Evolutionary conservation across 1,140 invertebrate genomes (phyloP).

Genomic region (Drosophila paulistorum): DNA sequence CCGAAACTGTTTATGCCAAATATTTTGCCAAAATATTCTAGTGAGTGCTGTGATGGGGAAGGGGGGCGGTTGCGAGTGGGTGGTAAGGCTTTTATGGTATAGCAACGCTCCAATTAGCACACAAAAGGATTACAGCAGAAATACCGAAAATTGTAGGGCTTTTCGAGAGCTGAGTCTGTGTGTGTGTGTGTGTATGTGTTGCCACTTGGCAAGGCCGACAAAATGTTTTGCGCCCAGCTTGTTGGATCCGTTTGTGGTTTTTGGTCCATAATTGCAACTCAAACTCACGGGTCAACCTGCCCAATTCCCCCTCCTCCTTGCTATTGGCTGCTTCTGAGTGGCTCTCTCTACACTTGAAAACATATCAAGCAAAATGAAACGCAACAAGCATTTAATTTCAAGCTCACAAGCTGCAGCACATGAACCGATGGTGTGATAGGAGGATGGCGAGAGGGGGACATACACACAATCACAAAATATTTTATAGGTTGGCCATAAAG

Average conservation of each 20-base stretch:
- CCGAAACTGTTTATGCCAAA: conserved; percentile 43
- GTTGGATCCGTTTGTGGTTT: conserved; percentile 48
- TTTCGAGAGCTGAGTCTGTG: conserved; percentile 8
- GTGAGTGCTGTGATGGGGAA: neutral
- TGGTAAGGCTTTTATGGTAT: conserved; percentile 54
- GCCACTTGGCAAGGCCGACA: conserved; percentile 40
- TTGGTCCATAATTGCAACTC: conserved; percentile 58
- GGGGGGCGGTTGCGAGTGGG: neutral
- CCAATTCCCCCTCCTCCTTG: too few species aligned
- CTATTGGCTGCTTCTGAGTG: conserved; percentile 26
- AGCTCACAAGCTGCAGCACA: neutral
- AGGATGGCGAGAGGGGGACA: too few species aligned
- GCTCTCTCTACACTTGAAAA: conserved; percentile 45
- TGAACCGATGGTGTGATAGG: too few species aligned
- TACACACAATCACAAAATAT: conserved; percentile 50
- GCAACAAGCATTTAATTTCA: conserved; percentile 40
- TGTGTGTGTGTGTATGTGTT: conserved; percentile 1
- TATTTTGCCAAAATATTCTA: conserved; percentile 61
- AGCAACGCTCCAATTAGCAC: conserved; percentile 76
- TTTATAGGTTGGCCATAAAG: conserved; percentile 68
- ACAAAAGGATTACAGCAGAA: conserved; percentile 70
- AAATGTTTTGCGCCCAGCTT: conserved; percentile 29
- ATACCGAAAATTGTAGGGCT: conserved; percentile 55
- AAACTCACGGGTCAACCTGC: conserved; percentile 19
- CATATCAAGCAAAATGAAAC: conserved; percentile 43